phyloP scores from a whole-genome alignment of 2,113 vertebrate genomes.

The Ovis aries region ARS-UI_Ramb_v3.0 NC_056063.1:74460001-74460500 shows the following conservation, averaged over 20 bases:
- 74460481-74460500: neutral
- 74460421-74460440: neutral
- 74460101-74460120: conserved; percentile 48
- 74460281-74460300: neutral
- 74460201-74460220: conserved; percentile 28
- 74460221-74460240: neutral
- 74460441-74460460: neutral
- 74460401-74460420: neutral
- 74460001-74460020: conserved; percentile 11
- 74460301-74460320: neutral
- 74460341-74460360: neutral
- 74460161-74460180: neutral
- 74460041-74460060: neutral
- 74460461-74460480: neutral
- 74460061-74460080: neutral
- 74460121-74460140: conserved; percentile 36
- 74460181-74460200: conserved; percentile 21
- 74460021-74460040: conserved; percentile 29
- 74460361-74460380: neutral
- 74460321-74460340: neutral
- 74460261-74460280: neutral
- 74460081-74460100: conserved; percentile 2
- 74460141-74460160: conserved; percentile 1
- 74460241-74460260: neutral
- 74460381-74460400: neutral